Evolutionary conservation across 1,140 invertebrate species (phyloP), one percentile per base, ranked within the genome.

Genomic region (Drosophila obscura): DNA sequence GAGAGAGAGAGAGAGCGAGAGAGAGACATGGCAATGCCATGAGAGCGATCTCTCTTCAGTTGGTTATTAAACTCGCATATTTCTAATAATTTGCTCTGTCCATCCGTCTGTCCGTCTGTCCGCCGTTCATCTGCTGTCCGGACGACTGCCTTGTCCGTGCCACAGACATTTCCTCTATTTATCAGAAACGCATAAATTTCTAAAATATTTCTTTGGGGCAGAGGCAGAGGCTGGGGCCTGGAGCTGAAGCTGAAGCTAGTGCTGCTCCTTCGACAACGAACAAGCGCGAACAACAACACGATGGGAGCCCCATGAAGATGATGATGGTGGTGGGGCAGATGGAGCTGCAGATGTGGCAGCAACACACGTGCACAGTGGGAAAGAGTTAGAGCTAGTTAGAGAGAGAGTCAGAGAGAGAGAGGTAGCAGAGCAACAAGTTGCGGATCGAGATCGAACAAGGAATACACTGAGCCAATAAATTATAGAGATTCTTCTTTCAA

Each of bases 171-270:
- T 88, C 83, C 84, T 88, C 80, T 83, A 83, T 83, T 88, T 88
- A 88, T 88, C 83, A 83, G 84, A 80, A 83, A 88, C 84, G 84
- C 84, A 88, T 89, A 88, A 80, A 88, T 88, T 88, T 88, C 84
- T 88, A 58, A 88, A 88, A 88, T 88, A 88, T 83, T 89, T 83
- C 67, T 49, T 55, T 39, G 26, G 56, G 28, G 44, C 45, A 61
- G 56, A 44, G 48, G 11, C 67, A 56, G 19, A 4, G 35, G 35
- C 11, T 1, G 35, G 31, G 8, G 0, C 8, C 31, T 39, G 35
- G 35, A 11, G 9, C 31, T n/a, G 26, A 28, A 28, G 19, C 48
- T 50, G 61, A 39, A 44, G 60, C 60, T 56, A 41, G 63, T 43
- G 66, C 51, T 24, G 35, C 35, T 73, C 39, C 71, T 55, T 56